Base-by-base conservation (phyloP, 2,888 invertebrate species). In the Drosophila histrio region DNA sequence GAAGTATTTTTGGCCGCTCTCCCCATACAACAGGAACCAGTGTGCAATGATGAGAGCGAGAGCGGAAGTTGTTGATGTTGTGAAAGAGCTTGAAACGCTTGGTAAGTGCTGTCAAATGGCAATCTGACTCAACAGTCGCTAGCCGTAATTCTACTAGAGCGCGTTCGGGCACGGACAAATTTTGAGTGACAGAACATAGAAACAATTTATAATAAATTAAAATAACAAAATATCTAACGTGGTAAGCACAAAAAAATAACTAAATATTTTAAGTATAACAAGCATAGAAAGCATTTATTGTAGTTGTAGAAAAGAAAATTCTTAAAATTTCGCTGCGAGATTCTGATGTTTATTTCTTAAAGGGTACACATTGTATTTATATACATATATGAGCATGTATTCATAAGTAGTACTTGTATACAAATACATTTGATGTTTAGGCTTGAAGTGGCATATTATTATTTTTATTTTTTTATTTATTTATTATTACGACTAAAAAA, bases 91-190 rank as follows among this genome's bases (percentile, higher is more conserved):
- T 57, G 60, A 66, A 72, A 15, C 24, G 41, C 38, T 60, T 30
- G 56, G 2, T 60, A 38, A 71, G 52, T 56, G 66, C 65, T 52
- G 72, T 60, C 67, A 72, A 79, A 71, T 73, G 59, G 69, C 72
- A 70, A 64, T 56, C 70, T 61, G 72, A 54, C 59, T 59, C 70
- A 75, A 72, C 87, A 90, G 90, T 90, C 88, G 88, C 81, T 77
- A 89, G 82, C 87, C 78, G 88, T 85, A 82, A 87, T 84, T 79
- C 87, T 77, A 89, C 77, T 76, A 73, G 87, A 79, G 77, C 89
- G 89, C 89, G 87, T 80, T 77, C 79, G 77, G 84, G 73, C 69
- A 76, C 89, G 88, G 89, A 89, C 74, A 75, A 58, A 19, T 36
- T 24, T 36, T 21, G 9, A 32, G 19, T 47, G 49, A 57, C 69